phyloP scores from a whole-genome alignment of 2,113 vertebrate genomes.

The Pelobates fuscus region DNA sequence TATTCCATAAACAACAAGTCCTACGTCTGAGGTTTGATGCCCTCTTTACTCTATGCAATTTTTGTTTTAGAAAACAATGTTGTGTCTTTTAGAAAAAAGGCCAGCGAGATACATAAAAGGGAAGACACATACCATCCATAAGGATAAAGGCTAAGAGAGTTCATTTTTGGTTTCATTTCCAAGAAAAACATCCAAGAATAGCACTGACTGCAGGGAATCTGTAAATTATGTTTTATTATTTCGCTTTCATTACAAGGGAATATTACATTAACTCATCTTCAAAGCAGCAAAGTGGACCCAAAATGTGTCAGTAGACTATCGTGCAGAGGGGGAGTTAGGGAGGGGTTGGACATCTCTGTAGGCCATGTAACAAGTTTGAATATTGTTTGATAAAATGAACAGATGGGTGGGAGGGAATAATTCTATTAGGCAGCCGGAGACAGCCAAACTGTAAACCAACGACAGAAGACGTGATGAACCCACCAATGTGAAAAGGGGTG shows the following conservation, averaged over 20 bases:
- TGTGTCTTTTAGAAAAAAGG: too few species aligned
- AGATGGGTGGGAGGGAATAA: background rate
- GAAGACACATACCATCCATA: background rate
- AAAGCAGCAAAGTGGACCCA: conserved; percentile 8
- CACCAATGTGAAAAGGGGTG: too few species aligned
- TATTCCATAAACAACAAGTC: too few species aligned
- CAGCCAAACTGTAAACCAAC: background rate
- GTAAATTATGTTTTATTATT: conserved; percentile 36
- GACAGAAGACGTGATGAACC: too few species aligned
- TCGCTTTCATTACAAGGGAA: conserved; percentile 21
- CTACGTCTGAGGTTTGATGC: too few species aligned
- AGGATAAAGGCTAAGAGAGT: conserved; percentile 1
- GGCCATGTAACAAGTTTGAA: background rate
- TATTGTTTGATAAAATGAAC: background rate
- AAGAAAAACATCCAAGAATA: conserved; percentile 42
- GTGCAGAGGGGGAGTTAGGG: too few species aligned
- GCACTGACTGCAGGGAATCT: conserved; percentile 14
- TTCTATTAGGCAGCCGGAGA: background rate
- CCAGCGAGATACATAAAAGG: too few species aligned
- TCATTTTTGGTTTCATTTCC: conserved; percentile 30
- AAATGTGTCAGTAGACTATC: background rate
- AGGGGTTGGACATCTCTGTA: background rate
- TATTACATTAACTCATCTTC: conserved; percentile 29
- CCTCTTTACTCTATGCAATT: too few species aligned
- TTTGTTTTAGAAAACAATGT: too few species aligned